Conservation (phyloP, 1,140 invertebrate species). For the Zaprionus taronus region DNA sequence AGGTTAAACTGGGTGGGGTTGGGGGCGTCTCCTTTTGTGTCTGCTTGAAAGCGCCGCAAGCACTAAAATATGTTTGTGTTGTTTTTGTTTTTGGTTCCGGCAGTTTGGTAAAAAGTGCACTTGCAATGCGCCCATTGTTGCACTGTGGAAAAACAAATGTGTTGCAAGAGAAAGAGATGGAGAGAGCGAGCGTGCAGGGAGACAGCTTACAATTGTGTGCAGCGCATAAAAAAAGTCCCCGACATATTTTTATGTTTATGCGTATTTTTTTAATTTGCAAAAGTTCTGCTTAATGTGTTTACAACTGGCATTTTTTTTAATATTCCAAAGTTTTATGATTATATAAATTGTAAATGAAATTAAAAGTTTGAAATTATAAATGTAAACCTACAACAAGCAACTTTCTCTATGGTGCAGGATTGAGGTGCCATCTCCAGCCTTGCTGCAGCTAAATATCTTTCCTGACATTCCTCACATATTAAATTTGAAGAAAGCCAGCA, state of each 20-base stretch:
- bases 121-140: conserved; percentile 25
- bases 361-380: no score
- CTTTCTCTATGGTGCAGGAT: no score
- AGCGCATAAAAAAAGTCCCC: neutral
- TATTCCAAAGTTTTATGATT: no score
- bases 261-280: neutral
- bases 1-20: conserved; percentile 13
- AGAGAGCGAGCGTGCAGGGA: neutral
- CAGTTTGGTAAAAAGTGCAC: conserved; percentile 38
- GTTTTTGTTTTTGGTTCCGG: conserved; percentile 1
- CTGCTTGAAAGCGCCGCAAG: conserved; percentile 15
- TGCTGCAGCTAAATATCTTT: no score
- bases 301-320: no score
- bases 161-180: neutral
- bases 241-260: neutral
- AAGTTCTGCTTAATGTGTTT: no score
- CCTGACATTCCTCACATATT: no score
- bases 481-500: no score
- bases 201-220: neutral
- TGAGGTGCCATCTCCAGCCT: no score
- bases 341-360: no score
- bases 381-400: no score
- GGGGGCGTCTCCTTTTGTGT: neutral
- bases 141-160: conserved; percentile 12
- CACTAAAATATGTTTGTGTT: conserved; percentile 21